phyloP scores from a whole-genome alignment of 2,888 invertebrate genomes.

The Pseudococcus jackbeardsleyi region DNA sequence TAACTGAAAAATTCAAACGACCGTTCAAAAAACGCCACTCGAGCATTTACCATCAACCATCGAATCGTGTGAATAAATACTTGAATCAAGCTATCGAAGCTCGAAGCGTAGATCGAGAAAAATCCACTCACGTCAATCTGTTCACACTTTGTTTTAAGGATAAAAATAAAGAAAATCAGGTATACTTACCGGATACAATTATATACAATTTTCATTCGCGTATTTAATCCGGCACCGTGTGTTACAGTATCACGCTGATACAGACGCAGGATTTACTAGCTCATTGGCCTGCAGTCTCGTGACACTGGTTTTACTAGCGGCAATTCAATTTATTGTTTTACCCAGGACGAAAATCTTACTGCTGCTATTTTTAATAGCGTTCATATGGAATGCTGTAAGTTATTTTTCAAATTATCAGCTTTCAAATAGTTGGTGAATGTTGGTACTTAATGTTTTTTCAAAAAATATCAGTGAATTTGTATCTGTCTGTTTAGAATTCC shows the following conservation, averaged over 20 bases:
- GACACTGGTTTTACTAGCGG: constrained; percentile 81
- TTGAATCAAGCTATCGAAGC: constrained; percentile 92
- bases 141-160: constrained; percentile 89
- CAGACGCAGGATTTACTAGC: constrained; percentile 88
- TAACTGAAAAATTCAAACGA: constrained; percentile 88
- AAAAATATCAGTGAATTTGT: not conserved
- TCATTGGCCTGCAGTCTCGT: constrained; percentile 83
- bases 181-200: constrained; percentile 69
- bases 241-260: constrained; percentile 84
- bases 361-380: constrained; percentile 87
- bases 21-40: constrained; percentile 90
- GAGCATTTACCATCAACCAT: constrained; percentile 88
- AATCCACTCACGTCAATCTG: constrained; percentile 88
- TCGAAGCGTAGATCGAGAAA: constrained; percentile 89
- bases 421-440: not conserved
- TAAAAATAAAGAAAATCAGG: constrained; percentile 85
- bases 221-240: not conserved
- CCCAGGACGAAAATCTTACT: constrained; percentile 85
- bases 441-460: not conserved
- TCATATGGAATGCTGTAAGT: constrained; percentile 85
- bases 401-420: not conserved
- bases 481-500: not conserved
- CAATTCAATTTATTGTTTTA: constrained; percentile 83
- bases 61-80: constrained; percentile 92
- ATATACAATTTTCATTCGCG: not conserved